A percentile compares a stretch with the other conserved stretches of the same genome.
phyloP scores from a whole-genome alignment of 1,140 invertebrate species.

The Monomorium pharaonis region DNA sequence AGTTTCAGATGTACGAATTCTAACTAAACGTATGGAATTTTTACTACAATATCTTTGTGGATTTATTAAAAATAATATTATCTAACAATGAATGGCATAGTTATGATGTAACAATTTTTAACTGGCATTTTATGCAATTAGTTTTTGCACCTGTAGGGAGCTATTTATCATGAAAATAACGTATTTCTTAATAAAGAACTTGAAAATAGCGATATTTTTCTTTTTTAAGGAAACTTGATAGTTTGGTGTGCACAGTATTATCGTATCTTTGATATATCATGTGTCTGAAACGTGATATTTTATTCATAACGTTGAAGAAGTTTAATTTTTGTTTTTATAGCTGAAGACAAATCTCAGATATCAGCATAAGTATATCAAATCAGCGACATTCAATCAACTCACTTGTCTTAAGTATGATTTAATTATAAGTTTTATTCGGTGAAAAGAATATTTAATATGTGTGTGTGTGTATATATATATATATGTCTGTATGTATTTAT shows the following conservation, averaged over 20 bases:
- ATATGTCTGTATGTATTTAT: no score
- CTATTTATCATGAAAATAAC: neutral
- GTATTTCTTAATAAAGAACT: neutral
- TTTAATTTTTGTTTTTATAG: slow-evolving; percentile 6
- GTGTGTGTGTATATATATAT: no score
- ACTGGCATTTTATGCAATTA: neutral
- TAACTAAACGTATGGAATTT: slow-evolving; percentile 9
- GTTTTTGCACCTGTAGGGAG: neutral
- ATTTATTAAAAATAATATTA: neutral
- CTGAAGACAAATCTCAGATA: neutral
- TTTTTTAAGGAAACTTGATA: slow-evolving; percentile 34
- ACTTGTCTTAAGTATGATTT: neutral
- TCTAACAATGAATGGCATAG: neutral
- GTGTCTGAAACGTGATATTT: neutral
- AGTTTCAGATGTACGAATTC: neutral
- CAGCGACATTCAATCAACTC: neutral
- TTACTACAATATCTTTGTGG: neutral
- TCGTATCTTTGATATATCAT: neutral
- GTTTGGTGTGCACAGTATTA: slow-evolving; percentile 5
- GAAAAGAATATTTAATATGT: neutral
- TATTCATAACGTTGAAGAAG: neutral
- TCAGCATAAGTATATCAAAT: neutral
- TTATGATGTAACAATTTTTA: neutral
- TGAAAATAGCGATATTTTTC: neutral
- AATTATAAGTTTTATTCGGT: neutral